Conservation (phyloP, 2,797 vertebrate species). For the Epinephelus awoara region DNA sequence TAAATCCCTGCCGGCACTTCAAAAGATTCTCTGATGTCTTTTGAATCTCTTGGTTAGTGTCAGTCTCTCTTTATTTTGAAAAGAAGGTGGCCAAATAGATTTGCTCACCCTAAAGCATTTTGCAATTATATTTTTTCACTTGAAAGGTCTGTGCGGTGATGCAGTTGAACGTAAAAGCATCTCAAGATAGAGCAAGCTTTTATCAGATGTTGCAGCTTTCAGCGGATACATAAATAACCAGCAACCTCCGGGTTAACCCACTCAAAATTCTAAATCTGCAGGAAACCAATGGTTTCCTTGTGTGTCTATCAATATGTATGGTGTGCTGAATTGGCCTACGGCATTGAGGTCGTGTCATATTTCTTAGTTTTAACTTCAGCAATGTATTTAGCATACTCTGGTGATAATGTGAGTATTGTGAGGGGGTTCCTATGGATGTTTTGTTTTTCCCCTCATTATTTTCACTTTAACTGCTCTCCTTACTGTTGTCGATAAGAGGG, state of each 20-base stretch:
- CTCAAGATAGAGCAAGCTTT: background rate
- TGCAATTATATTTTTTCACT: background rate
- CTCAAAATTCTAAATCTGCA: background rate
- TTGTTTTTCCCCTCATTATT: too few species aligned
- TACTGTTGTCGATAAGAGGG: background rate
- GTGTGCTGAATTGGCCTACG: background rate
- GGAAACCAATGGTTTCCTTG: slow-evolving; percentile 7
- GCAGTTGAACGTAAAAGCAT: slow-evolving; percentile 1
- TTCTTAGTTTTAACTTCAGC: background rate
- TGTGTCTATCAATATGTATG: background rate
- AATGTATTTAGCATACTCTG: background rate
- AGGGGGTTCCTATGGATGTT: too few species aligned
- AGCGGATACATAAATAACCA: background rate
- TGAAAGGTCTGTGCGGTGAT: slow-evolving; percentile 8
- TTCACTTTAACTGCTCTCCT: background rate
- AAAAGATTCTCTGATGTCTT: slow-evolving; percentile 30
- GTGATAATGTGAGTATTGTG: background rate
- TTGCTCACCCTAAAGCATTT: background rate
- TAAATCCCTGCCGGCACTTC: slow-evolving; percentile 8
- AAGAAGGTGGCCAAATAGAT: too few species aligned
- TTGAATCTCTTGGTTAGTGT: slow-evolving; percentile 26
- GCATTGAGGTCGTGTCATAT: too few species aligned
- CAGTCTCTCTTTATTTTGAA: slow-evolving; percentile 26
- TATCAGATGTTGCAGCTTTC: background rate
- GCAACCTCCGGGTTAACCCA: background rate